A percentile compares a stretch with the other conserved stretches of the same genome.
phyloP scores from a whole-genome alignment of 2,888 invertebrate genomes.

The Papilio protenor region DNA sequence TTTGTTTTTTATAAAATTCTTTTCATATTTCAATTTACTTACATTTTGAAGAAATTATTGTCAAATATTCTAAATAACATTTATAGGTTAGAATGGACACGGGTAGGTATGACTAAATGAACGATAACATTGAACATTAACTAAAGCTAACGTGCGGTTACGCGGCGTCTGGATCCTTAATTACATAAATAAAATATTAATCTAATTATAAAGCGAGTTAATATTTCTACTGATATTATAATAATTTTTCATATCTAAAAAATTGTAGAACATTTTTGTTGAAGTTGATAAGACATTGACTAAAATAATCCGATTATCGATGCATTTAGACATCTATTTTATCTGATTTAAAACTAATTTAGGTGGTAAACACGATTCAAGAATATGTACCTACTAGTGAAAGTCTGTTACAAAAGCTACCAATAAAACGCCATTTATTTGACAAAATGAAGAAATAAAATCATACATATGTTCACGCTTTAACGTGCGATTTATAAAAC shows the following conservation, averaged over 20 bases:
- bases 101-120: background rate
- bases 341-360: background rate
- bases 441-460: background rate
- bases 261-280: background rate
- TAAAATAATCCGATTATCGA: background rate
- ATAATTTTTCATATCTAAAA: background rate
- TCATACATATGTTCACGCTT: background rate
- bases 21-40: background rate
- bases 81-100: background rate
- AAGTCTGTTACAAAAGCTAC: background rate
- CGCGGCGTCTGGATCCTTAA: background rate
- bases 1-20: no score
- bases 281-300: background rate
- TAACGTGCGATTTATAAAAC: background rate
- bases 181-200: background rate
- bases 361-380: background rate
- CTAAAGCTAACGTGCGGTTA: background rate
- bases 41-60: background rate
- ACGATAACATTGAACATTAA: conserved; percentile 29
- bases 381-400: background rate
- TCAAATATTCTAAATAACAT: background rate
- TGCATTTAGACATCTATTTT: background rate
- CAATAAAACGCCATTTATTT: background rate
- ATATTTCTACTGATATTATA: background rate
- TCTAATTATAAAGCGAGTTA: background rate